phyloP scores from a whole-genome alignment of 1,140 invertebrate genomes.

The Solenopsis fugax region DNA sequence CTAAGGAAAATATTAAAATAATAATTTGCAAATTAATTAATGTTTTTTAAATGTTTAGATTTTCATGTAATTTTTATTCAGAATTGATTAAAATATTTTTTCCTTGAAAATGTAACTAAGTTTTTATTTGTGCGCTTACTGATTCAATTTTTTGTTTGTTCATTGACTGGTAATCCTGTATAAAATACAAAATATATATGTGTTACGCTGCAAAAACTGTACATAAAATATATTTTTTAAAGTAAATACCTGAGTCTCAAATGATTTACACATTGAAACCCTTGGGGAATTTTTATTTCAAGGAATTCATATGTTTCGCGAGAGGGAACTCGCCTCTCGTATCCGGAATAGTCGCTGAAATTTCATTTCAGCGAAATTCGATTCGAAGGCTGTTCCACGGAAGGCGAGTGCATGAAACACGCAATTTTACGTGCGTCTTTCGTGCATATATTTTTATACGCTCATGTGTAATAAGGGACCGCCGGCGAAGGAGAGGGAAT shows the following conservation, averaged over 20 bases:
- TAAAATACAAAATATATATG: conserved; percentile 14
- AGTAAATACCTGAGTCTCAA: background rate
- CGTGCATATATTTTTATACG: background rate
- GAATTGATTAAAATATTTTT: too few species aligned
- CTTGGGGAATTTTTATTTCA: conserved; percentile 20
- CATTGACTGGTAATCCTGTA: background rate
- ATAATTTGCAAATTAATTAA: too few species aligned
- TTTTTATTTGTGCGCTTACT: too few species aligned
- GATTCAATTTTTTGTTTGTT: too few species aligned
- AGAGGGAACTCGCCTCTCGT: background rate
- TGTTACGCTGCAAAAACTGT: conserved; percentile 4
- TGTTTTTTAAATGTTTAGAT: too few species aligned
- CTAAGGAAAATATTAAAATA: too few species aligned
- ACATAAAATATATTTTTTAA: conserved; percentile 41
- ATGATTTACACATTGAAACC: conserved; percentile 26
- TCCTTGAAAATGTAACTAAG: too few species aligned
- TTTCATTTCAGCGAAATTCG: conserved; percentile 12
- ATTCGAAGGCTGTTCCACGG: conserved; percentile 3
- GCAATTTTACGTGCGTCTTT: background rate
- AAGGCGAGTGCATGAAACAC: background rate
- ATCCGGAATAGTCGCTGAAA: background rate
- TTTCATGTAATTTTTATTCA: too few species aligned
- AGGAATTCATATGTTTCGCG: background rate
- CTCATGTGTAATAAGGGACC: conserved; percentile 13
- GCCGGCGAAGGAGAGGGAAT: background rate